These are phyloP conservation scores for Thelaira solivaga DNA, from an alignment of 2,888 invertebrate species.

Conservation along the genomic window DNA sequence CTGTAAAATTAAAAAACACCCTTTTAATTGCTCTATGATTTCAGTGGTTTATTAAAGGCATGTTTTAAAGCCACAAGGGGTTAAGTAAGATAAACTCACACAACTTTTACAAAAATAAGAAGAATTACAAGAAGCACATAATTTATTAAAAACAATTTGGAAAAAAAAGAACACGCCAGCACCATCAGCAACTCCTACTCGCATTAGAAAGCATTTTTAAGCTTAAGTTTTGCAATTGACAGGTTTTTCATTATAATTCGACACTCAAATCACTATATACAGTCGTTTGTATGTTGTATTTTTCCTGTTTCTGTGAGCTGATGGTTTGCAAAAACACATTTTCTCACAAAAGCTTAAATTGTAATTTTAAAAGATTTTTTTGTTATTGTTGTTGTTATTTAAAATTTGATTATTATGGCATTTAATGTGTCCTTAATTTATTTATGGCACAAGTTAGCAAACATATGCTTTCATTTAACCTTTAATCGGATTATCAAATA, in stretches of 20 bases:
- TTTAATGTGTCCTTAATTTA: constrained; percentile 7
- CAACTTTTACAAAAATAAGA: too few relatives aligned
- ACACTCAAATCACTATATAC: not conserved
- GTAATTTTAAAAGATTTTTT: constrained; percentile 17
- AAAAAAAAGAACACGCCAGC: too few relatives aligned
- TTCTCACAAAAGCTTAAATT: constrained; percentile 35
- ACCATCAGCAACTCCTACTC: too few relatives aligned
- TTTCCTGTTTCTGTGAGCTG: too few relatives aligned
- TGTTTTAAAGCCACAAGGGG: constrained; percentile 5
- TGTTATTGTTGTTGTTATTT: not conserved
- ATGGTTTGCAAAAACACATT: not conserved
- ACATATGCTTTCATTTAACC: constrained; percentile 35
- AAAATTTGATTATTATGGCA: constrained; percentile 32
- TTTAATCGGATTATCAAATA: constrained; percentile 52
- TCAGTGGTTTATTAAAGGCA: constrained; percentile 38
- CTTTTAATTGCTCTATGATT: constrained; percentile 53
- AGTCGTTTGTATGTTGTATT: too few relatives aligned
- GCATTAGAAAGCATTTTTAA: too few relatives aligned
- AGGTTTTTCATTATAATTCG: constrained; percentile 48
- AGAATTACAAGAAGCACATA: not conserved
- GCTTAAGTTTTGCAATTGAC: constrained; percentile 55
- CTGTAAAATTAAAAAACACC: constrained; percentile 55
- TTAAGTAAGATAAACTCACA: too few relatives aligned
- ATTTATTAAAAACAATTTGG: constrained; percentile 27
- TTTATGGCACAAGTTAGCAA: constrained; percentile 30